These are phyloP conservation scores for Cataglyphis hispanica DNA, from an alignment of 1,140 invertebrate genomes.

Conservation along the genomic window DNA sequence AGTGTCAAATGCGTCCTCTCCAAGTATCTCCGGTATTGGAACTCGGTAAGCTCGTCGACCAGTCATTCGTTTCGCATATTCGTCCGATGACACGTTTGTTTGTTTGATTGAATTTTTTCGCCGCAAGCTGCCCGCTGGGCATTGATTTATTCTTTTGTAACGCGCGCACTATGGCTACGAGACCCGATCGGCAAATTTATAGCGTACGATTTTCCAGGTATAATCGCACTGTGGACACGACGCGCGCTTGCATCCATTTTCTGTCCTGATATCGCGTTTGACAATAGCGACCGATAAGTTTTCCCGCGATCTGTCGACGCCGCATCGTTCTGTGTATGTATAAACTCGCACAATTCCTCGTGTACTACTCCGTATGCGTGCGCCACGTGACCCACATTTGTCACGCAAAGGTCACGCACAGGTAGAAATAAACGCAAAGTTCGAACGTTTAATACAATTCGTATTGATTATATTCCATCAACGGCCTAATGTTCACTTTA, in stretches of 20 bases:
- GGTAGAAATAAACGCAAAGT: not conserved
- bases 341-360: conserved; percentile 8
- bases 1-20: not conserved
- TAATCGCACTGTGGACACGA: conserved; percentile 22
- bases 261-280: conserved; percentile 27
- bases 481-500: not conserved
- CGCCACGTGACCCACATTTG: not conserved
- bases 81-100: conserved; percentile 26
- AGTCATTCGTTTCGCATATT: conserved; percentile 5
- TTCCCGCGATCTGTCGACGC: conserved; percentile 6
- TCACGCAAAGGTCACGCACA: not conserved
- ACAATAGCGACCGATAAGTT: conserved; percentile 41
- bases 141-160: conserved; percentile 50
- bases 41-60: not conserved
- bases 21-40: conserved; percentile 2
- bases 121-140: not conserved
- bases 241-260: conserved; percentile 18
- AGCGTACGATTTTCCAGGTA: conserved; percentile 53
- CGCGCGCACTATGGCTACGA: not conserved
- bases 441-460: not conserved
- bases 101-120: conserved; percentile 61
- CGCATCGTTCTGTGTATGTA: not conserved
- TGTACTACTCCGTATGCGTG: not conserved
- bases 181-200: conserved; percentile 38
- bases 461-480: not conserved